phyloP scores from a whole-genome alignment of 2,113 vertebrate species.

The Geococcyx californianus region DNA sequence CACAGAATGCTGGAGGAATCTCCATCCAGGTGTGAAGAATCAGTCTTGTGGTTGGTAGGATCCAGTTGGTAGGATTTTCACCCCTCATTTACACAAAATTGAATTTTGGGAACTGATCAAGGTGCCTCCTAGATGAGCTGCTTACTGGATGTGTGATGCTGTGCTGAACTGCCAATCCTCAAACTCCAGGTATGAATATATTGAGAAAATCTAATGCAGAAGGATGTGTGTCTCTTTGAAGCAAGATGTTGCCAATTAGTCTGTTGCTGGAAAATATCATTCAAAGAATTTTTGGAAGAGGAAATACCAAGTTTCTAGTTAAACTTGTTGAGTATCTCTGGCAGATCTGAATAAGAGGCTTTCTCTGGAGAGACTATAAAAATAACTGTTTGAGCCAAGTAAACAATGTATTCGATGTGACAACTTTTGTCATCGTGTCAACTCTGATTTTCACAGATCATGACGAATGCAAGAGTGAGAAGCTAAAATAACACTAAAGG shows the following conservation, averaged over 20 bases:
- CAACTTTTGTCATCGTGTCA: conserved; percentile 43
- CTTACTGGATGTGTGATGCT: background rate
- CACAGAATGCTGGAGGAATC: background rate
- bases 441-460: conserved; percentile 35
- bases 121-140: background rate
- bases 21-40: background rate
- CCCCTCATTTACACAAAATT: background rate
- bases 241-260: conserved; percentile 58
- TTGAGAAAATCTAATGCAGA: background rate
- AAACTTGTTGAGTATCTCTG: conserved; percentile 50
- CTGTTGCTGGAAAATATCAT: conserved; percentile 28
- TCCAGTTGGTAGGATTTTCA: background rate
- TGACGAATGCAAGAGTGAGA: background rate
- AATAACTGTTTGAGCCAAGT: conserved; percentile 39
- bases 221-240: background rate
- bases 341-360: conserved; percentile 38
- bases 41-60: background rate
- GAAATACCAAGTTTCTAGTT: conserved; percentile 49
- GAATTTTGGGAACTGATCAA: background rate
- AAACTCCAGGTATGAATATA: background rate
- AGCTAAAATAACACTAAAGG: conserved; percentile 17
- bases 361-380: conserved; percentile 40
- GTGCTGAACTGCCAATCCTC: background rate
- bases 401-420: conserved; percentile 24
- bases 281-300: conserved; percentile 7